Conservation (phyloP, 2,113 vertebrate genomes). For the Candoia aspera region DNA sequence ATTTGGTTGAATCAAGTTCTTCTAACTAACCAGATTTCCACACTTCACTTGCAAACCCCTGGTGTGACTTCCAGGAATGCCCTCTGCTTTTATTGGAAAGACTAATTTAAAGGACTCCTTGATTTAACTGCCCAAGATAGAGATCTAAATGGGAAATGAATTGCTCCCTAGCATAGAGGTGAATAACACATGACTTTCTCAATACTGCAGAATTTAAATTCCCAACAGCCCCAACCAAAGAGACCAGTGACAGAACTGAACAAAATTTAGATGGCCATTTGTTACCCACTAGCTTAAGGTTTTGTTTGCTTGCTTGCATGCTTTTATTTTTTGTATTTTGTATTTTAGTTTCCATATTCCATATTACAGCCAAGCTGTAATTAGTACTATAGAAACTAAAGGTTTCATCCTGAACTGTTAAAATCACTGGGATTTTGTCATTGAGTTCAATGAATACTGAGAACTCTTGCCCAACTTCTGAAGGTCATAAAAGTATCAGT, state of each 20-base stretch:
- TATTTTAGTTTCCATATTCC: no score
- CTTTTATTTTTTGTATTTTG: not conserved
- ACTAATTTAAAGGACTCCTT: not conserved
- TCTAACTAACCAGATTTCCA: not conserved
- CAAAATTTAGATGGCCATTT: not conserved
- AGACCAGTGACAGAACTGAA: no score
- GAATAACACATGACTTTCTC: no score
- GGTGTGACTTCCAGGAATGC: not conserved
- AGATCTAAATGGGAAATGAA: not conserved
- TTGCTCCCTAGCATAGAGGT: not conserved
- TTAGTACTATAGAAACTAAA: not conserved
- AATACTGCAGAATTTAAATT: no score
- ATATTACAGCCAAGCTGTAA: not conserved
- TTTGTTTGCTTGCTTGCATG: not conserved
- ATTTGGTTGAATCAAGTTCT: not conserved
- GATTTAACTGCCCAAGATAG: not conserved
- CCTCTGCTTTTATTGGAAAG: not conserved
- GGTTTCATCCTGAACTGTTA: not conserved
- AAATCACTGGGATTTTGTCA: not conserved
- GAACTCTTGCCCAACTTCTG: no score
- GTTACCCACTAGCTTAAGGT: not conserved
- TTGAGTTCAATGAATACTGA: not conserved
- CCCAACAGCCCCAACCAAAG: no score
- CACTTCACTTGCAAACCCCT: not conserved
- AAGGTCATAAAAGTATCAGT: not conserved